Percentiles rank a stretch among this genome's conserved stretches.
Conservation (phyloP, 2,113 vertebrate genomes). For the Chaetodon auriga region DNA sequence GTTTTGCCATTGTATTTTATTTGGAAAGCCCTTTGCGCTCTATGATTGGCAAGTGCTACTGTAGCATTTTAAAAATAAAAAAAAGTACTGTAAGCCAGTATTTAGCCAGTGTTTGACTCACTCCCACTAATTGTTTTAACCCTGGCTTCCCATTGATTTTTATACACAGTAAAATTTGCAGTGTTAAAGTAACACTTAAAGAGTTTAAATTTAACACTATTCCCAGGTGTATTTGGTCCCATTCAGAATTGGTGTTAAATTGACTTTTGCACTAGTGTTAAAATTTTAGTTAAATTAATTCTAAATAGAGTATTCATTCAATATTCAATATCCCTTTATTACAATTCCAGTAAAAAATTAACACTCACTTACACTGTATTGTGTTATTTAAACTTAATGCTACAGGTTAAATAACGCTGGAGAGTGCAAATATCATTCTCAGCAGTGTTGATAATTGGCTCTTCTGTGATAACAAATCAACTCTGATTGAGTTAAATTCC, state of each 20-base stretch:
- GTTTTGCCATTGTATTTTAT: no score
- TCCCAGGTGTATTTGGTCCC: not conserved
- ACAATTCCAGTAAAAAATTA: not conserved
- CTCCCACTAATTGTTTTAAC: no score
- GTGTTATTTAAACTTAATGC: not conserved
- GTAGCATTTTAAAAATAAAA: no score
- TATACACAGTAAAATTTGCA: no score
- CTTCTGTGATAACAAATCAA: not conserved
- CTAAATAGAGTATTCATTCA: no score
- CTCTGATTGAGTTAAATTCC: not conserved
- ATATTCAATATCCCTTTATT: no score
- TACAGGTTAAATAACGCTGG: not conserved
- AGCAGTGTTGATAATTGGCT: not conserved
- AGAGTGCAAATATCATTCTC: not conserved
- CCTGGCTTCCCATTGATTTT: no score
- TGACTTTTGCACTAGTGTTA: not conserved
- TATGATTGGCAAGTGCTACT: no score
- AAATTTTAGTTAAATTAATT: not conserved
- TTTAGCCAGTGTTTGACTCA: no score
- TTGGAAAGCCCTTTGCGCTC: no score
- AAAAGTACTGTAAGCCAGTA: no score
- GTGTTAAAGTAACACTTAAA: no score
- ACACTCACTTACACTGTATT: not conserved
- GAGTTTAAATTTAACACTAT: not conserved
- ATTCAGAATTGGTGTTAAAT: not conserved